Conservation (phyloP, 2,888 invertebrate species). For the Catocala sponsa region DNA sequence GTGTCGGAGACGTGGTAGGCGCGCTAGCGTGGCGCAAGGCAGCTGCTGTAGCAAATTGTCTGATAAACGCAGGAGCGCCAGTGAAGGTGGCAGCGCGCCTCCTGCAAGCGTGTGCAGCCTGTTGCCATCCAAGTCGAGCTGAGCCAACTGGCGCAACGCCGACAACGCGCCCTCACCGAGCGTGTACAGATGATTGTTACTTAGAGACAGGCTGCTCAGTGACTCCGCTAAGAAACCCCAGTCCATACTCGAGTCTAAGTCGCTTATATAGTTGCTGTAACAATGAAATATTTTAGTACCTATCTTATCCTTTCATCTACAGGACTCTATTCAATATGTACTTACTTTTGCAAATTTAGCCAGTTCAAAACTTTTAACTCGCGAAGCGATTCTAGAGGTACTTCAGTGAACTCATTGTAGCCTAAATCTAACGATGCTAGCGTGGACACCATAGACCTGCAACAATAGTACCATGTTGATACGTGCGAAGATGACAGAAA, state of each 20-base stretch:
- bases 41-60: constrained; percentile 89
- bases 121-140: constrained; percentile 91
- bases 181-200: constrained; percentile 91
- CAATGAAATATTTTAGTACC: not conserved
- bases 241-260: constrained; percentile 74
- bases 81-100: constrained; percentile 87
- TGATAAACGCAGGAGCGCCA: constrained; percentile 90
- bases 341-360: constrained; percentile 93
- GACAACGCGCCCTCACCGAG: constrained; percentile 84
- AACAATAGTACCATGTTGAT: constrained; percentile 8
- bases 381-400: constrained; percentile 90
- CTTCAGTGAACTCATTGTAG: constrained; percentile 91
- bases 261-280: constrained; percentile 91
- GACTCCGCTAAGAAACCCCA: constrained; percentile 92
- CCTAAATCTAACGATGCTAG: constrained; percentile 93
- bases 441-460: constrained; percentile 92
- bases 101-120: constrained; percentile 88
- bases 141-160: constrained; percentile 88
- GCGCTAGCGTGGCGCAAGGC: constrained; percentile 86
- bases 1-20: constrained; percentile 89
- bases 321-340: constrained; percentile 13
- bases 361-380: constrained; percentile 91
- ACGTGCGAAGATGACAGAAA: not conserved
- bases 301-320: not conserved
- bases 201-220: constrained; percentile 91